Conservation (phyloP, 2,113 vertebrate genomes). For the Antechinus stuartii region DNA sequence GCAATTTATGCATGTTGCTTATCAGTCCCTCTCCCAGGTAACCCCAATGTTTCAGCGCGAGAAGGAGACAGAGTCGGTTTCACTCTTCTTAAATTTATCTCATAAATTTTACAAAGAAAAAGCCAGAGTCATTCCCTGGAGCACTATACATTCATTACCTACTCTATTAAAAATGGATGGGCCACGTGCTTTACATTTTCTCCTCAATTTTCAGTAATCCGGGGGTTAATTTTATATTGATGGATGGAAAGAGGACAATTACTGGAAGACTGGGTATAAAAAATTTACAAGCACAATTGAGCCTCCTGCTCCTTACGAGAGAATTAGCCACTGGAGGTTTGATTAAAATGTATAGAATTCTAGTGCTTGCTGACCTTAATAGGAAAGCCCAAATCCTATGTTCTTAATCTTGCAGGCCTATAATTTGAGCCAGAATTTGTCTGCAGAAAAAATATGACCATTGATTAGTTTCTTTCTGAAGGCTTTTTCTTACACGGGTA, state of each 20-base stretch:
- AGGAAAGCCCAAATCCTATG: constrained; percentile 6
- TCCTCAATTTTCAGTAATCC: constrained; percentile 61
- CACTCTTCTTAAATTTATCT: constrained; percentile 11
- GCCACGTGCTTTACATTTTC: constrained; percentile 59
- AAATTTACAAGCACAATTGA: constrained; percentile 58
- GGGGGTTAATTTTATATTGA: constrained; percentile 59
- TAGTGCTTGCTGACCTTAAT: constrained; percentile 41
- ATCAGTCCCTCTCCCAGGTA: neutral
- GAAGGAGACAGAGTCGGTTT: neutral
- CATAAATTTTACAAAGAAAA: constrained; percentile 52
- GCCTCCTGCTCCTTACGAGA: constrained; percentile 8
- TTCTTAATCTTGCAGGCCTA: neutral
- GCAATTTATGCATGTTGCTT: too few relatives aligned
- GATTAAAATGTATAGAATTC: constrained; percentile 57
- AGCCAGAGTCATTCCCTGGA: constrained; percentile 44
- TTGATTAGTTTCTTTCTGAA: constrained; percentile 43
- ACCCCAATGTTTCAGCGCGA: neutral
- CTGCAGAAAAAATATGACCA: constrained; percentile 15
- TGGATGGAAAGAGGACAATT: constrained; percentile 49
- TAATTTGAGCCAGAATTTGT: constrained; percentile 22
- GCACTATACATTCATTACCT: constrained; percentile 52
- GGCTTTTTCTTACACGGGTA: constrained; percentile 1
- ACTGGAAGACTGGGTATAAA: constrained; percentile 53
- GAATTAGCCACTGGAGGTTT: constrained; percentile 52
- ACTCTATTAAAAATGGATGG: constrained; percentile 62